Base-by-base conservation (phyloP, 1,140 invertebrate genomes). In the Drosophila tani region DNA sequence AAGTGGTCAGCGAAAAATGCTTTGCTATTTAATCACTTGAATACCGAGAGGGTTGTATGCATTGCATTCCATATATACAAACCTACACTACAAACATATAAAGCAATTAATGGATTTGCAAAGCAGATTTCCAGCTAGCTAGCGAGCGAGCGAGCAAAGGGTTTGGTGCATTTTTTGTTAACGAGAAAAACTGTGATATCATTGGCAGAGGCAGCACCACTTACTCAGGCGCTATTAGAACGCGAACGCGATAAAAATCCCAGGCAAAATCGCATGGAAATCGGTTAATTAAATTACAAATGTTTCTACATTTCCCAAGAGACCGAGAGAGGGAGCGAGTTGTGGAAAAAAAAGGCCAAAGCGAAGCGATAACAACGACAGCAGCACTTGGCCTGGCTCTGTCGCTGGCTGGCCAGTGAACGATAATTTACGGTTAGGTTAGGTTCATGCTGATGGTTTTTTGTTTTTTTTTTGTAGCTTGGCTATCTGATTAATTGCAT, bases 381-480 rank as follows among this genome's bases (percentile, higher is more conserved):
- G 76, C 55, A 47, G 38, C 19, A 59, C 53, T 75, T 73, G 53
- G 35, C 53, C 19, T 58, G 64, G 32, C 32, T 35, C 32, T 32
- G 29, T 9, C 29, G 7, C 8, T 32, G 29, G 29, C 29, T 35
- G 32, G 53, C 43, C 27, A 51, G 51, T 21, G 47, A 58, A 29
- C 56, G 64, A 77, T 77, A 77, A 55, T 68, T 77, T 68, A 58
- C 75, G 53, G 75, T 77, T 77, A 68, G 75, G 74, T 59, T 69
- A 68, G 63, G 69, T 58, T 71, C 50, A 68, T 19, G 47, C 66
- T 21, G 62, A 38, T 55, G 32, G 32, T 24, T 56, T 66, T 57
- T 57, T 55, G 32, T 24, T 56, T 66, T 57, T 57, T 55, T 56
- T 19, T 38, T 14, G 14, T 77, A 45, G 47, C 38, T 45, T 77